Evolutionary conservation across 2,888 invertebrate genomes (phyloP), one percentile per base, ranked within the genome.

Genomic region (Clitarchus hookeri): DNA sequence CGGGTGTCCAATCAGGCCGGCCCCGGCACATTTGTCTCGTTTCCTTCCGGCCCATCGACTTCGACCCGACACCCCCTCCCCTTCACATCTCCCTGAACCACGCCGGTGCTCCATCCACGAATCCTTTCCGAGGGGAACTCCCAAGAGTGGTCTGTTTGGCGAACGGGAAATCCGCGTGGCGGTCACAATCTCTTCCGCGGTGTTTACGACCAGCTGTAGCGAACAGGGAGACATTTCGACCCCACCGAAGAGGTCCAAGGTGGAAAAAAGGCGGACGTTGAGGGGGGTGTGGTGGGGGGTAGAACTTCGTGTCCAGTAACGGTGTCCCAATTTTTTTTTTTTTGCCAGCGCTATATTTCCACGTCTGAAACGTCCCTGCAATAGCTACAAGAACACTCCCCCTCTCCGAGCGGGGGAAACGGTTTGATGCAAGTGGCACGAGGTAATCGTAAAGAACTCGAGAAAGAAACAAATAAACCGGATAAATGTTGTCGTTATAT

Each of bases 31-130:
- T 86, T 86, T 86, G 86, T 86, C 86, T 84, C 84, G 78, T 84
- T 86, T 86, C 78, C 86, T 86, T 86, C 86, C 84, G 80, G 54
- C 84, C 85, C 78, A 80, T 86, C 86, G 86, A 53, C 80, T 80
- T 27, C 84, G 65, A 65, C 65, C 65, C 65, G 65, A 23, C 65
- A 65, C 8, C 53, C 53, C 53, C 65, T 8, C 65, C 11, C 65
- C 65, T 6, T 2, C 48, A 2, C 48, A 6, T 0, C 48, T 13
- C 48, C 48, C 36, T 3, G 4, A 36, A 36, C 65, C 65, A 23
- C 65, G 23, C 65, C 23, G n/a, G 36, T 8, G 11, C 48, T 48
- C 11, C 48, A 16, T 48, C 48, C 16, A 48, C 48, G 16, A 48
- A 13, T 79, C 79, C 11, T 79, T 79, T 23, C 79, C 27, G 36